Base-by-base conservation (phyloP, 1,140 invertebrate genomes). In the Dysdera silvatica region DNA sequence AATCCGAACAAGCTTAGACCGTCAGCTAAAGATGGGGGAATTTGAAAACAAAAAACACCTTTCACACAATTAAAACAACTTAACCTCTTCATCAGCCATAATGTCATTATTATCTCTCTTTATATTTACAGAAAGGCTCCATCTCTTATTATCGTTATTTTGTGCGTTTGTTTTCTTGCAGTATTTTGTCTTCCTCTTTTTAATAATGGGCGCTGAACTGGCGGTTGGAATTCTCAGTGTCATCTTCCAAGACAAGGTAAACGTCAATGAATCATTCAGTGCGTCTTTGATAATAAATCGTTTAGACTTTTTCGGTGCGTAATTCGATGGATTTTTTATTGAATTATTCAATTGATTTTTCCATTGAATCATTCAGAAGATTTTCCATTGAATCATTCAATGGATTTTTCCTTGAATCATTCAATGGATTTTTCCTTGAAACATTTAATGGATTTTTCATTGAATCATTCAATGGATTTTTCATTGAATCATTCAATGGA, bases 181-280 rank as follows among this genome's bases (percentile, higher is more conserved):
- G 83, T 91, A 90, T 71, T 84, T 90, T 53, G 72, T 87, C 32
- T 74, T 85, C 31, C 82, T 91, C 7, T 76, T 87, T 31, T 66
- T 85, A 2, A 76, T 90, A 4, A 74, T 91, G 2, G 63, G 89
- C 28, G 81, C 82, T 10, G 85, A 90, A 74, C 84, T 85, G 43
- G 82, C 83, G 1, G 75, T 86, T 0, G 88, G 87, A 40, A 81
- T 86, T 31, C 72, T 86, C 26, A 84, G 85, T 2, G 83, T 86
- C n/a, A 80, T 87, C 20, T 90, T 87, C 82, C 87, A 88, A 8
- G 82, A 88, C 61, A 84, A 87, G 71, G 71, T 89, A 80, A 84
- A 83, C 65, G 33, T 4, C 48, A n/a, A 45, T n/a, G n/a, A 49
- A 24, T 37, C 16, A 24, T 43, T 62, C 6, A 12, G 32, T 35